Base-by-base conservation (phyloP, 2,797 vertebrate species). In the Spheniscus humboldti region DNA sequence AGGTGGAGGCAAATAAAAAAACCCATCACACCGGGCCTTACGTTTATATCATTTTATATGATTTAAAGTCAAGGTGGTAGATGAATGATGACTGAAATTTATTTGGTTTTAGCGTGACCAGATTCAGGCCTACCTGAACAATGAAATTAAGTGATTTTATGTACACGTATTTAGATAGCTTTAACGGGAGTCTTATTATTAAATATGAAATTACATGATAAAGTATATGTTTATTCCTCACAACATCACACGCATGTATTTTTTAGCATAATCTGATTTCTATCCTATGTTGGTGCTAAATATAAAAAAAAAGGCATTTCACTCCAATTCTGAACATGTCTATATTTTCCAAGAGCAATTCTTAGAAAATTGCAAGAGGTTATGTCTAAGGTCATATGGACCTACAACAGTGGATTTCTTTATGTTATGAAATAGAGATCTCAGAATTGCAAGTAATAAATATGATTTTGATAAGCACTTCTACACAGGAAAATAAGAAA, bases 321-420 rank as follows among this genome's bases (percentile, higher is more conserved):
- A 85, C 64, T 96, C 91, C 76, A 92, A 81, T 92, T 95, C 88
- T 69, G 50, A 96, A 87, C 57, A 53, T 71, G 64, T 24, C 90
- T 96, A 28, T 83, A 80, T 90, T 97, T 97, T 93, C 72, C 86
- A 90, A 50, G 79, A 91, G 88, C 57, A 93, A 69, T 68, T 94
- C 91, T 96, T 96, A 86, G 43, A 96, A 97, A 96, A 97, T 81
- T 92, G 78, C 85, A 92, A 89, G 92, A 91, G 94, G 93, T 95
- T 96, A 88, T 68, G 68, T 67, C 77, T 92, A 77, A 96, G 95
- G 94, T 89, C 85, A 89, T 31, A 75, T 5, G 68, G 91, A 90
- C 79, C 57, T 64, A 89, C 91, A 84, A 84, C 60, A 80, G 77
- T 86, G 75, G 56, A 94, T 95, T 95, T 96, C 92, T 64, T 66